Evolutionary conservation across 1,140 invertebrate genomes (phyloP), one percentile per base, ranked within the genome.

Genomic region (Bombyx mandarina): DNA sequence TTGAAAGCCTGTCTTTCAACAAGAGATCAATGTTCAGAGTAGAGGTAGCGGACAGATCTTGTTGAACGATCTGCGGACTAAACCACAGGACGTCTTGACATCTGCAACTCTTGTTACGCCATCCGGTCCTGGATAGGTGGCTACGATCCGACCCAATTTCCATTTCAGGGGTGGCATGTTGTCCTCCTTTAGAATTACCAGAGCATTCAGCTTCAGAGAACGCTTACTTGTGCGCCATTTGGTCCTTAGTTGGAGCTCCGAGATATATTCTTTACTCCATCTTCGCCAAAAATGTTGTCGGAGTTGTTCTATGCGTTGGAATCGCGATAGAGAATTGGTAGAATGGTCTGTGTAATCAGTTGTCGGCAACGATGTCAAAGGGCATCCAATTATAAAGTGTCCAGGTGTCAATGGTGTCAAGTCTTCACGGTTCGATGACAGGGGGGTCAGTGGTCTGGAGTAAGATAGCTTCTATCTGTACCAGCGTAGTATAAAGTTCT

Each of bases 261-360:
- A 9, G 5, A 67, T 18, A 45, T 63, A 69, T 48, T 69, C 57
- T 8, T 60, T 59, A 8, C 51, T 47, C 61, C 65, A 68, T n/a
- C 65, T 35, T 26, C 50, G 7, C 68, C 70, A 73, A 54, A 73
- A 73, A 22, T 67, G 57, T 48, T 64, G 51, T n/a, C 51, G 51
- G 12, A 52, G 18, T 1, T 42, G 35, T n/a, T 65, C 46, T 0
- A 61, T 18, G 42, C 62, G n/a, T 50, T 61, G 9, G 7, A 45
- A 65, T 8, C 62, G 58, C 10, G 54, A 44, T 22, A 65, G 42
- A 6, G 35, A 53, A 35, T 35, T 55, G 9, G 58, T 55, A 44
- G 53, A 54, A 6, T 10, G 43, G n/a, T 58, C 51, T 7, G 53
- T 42, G 0, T 54, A 48, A 53, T 58, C 51, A 6, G 56, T 35